Percentiles rank a stretch among this genome's conserved stretches.
Conservation (phyloP, 2,888 invertebrate genomes). For the Carterocephalus palaemon region DNA sequence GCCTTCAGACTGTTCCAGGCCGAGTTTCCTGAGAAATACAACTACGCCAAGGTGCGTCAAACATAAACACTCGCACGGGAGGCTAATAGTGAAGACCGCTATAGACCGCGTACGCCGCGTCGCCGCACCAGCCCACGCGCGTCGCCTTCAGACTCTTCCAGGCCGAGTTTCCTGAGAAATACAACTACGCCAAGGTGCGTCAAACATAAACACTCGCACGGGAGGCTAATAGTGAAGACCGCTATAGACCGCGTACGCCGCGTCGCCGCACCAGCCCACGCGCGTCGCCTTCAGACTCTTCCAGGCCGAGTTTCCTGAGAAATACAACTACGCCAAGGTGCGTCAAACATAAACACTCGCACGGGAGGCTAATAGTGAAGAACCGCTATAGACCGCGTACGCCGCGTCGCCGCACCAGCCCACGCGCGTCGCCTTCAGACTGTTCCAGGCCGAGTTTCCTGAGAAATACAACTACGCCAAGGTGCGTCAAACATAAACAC, state of each 20-base stretch:
- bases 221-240: too few relatives aligned
- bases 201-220: too few relatives aligned
- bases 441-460: constrained; percentile 85
- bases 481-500: too few relatives aligned
- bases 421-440: constrained; percentile 83
- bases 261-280: constrained; percentile 81
- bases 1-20: constrained; percentile 86
- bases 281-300: constrained; percentile 85
- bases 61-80: too few relatives aligned
- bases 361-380: too few relatives aligned
- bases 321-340: constrained; percentile 86
- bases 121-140: constrained; percentile 82
- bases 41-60: constrained; percentile 85
- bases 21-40: constrained; percentile 83
- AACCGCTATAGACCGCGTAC: too few relatives aligned
- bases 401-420: constrained; percentile 82
- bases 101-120: constrained; percentile 59
- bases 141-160: constrained; percentile 86
- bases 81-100: too few relatives aligned
- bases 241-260: too few relatives aligned
- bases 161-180: constrained; percentile 83
- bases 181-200: constrained; percentile 85
- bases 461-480: constrained; percentile 86
- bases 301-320: constrained; percentile 84
- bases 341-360: too few relatives aligned